Percentiles rank a stretch among this genome's conserved stretches.
These are phyloP conservation scores for Myrmophylax atrothorax DNA, from an alignment of 2,113 vertebrate species.

Conservation along the genomic window DNA sequence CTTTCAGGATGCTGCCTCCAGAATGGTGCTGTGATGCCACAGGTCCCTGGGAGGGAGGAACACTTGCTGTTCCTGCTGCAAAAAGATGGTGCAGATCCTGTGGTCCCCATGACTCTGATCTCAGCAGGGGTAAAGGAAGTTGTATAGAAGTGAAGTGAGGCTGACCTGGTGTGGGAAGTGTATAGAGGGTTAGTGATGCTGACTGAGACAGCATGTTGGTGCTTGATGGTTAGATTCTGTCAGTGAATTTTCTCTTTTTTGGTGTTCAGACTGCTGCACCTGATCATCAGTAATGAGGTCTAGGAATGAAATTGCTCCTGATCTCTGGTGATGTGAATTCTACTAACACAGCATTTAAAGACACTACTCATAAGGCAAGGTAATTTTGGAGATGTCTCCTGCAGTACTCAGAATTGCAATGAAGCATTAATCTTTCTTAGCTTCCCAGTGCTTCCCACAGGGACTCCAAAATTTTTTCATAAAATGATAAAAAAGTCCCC, in stretches of 20 bases:
- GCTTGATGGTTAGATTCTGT: neutral
- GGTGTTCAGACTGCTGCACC: neutral
- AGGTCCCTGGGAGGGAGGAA: neutral
- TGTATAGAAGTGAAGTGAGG: neutral
- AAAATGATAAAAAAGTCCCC: neutral
- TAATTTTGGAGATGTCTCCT: neutral
- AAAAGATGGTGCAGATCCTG: neutral
- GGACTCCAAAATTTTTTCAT: neutral
- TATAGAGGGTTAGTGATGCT: neutral
- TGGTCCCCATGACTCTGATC: neutral
- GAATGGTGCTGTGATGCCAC: neutral
- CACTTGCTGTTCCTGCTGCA: rapidly evolving
- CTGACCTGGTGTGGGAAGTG: neutral
- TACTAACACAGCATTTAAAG: neutral
- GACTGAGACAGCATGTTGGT: neutral
- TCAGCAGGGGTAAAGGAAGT: neutral
- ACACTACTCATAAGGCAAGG: neutral
- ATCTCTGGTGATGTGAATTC: neutral
- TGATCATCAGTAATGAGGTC: neutral
- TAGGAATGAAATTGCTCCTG: neutral
- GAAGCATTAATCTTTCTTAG: neutral
- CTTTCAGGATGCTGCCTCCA: neutral
- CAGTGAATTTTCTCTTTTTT: neutral
- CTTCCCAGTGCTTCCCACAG: neutral
- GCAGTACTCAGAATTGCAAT: neutral